Evolutionary conservation across 2,888 invertebrate genomes (phyloP).

Genomic region (Smittia sp.): DNA sequence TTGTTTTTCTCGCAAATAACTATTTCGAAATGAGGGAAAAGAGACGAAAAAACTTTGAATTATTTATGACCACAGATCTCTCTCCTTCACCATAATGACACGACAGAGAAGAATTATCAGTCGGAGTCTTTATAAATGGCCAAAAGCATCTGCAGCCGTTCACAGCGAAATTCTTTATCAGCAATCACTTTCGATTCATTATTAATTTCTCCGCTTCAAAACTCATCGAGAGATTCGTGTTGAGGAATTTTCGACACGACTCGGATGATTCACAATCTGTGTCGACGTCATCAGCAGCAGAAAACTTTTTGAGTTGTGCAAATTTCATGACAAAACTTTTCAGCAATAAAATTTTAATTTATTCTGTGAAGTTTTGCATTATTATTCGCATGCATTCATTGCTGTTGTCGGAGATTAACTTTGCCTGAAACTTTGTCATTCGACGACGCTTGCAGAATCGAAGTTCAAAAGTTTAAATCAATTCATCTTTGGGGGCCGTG

Average conservation of each 20-base stretch:
- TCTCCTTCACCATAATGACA: not conserved
- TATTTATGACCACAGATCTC: not conserved
- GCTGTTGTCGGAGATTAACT: not conserved
- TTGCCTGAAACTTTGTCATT: not conserved
- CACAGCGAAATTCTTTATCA: not conserved
- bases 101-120: not conserved
- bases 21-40: not conserved
- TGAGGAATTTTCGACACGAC: not conserved
- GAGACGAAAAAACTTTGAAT: not conserved
- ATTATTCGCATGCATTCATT: not conserved
- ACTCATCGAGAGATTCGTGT: not conserved
- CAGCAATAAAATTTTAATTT: not conserved
- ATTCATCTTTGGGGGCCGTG: not conserved
- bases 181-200: not conserved
- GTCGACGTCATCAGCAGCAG: not conserved
- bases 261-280: not conserved
- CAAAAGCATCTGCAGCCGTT: not conserved
- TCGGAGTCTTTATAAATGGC: not conserved
- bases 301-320: not conserved
- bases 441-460: not conserved
- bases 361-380: not conserved
- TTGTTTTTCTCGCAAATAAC: not conserved
- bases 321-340: slow-evolving; percentile 5
- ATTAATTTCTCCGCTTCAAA: not conserved
- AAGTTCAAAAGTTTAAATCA: not conserved